phyloP scores from a whole-genome alignment of 2,888 invertebrate genomes.

The Callosobruchus maculatus region DNA sequence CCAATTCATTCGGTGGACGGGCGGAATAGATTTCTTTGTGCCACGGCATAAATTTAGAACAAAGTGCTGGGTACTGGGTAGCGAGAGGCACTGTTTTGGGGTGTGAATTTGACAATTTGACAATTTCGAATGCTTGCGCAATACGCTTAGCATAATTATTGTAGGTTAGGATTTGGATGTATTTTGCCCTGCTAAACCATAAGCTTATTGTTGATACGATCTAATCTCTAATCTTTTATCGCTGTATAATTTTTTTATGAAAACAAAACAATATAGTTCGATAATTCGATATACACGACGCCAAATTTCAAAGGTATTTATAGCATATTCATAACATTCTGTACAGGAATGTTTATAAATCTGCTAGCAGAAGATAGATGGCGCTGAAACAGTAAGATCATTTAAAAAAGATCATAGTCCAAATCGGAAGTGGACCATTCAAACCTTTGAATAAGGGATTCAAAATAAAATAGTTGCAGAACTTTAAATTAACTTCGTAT shows the following conservation, averaged over 20 bases:
- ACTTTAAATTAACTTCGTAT: too few species aligned
- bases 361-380: background rate
- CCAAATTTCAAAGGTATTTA: background rate
- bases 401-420: background rate
- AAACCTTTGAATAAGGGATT: too few species aligned
- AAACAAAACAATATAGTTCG: background rate
- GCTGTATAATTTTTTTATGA: background rate
- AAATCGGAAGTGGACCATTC: background rate
- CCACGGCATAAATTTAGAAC: background rate
- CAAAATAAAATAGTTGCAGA: too few species aligned
- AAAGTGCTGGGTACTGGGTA: background rate
- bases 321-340: background rate
- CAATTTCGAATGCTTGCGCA: background rate
- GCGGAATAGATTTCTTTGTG: background rate
- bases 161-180: background rate
- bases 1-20: background rate
- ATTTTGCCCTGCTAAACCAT: background rate
- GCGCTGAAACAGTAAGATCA: background rate
- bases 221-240: background rate
- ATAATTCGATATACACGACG: background rate
- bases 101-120: background rate
- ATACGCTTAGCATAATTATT: too few species aligned
- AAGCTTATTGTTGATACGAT: background rate
- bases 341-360: background rate
- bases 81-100: conserved; percentile 17